phyloP scores from a whole-genome alignment of 2,797 vertebrate genomes.

The Heteromormyrus szaboi region DNA sequence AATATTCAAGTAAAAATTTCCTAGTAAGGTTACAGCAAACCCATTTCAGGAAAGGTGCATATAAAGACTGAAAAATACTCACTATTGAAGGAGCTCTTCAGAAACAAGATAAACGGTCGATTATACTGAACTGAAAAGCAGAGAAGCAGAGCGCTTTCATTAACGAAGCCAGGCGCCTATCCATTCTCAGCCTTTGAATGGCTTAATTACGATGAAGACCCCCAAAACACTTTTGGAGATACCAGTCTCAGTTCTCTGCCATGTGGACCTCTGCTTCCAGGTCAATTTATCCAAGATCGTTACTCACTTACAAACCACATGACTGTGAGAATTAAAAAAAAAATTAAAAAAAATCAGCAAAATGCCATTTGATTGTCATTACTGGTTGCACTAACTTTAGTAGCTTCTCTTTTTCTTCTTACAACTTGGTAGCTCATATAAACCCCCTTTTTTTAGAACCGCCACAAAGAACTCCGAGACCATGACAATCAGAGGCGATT shows the following conservation, averaged over 20 bases:
- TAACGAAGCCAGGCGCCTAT: neutral
- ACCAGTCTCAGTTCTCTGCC: neutral
- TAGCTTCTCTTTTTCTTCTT: neutral
- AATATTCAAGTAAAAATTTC: neutral
- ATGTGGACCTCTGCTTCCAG: neutral
- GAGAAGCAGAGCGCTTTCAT: neutral
- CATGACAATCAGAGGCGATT: neutral
- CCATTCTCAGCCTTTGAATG: neutral
- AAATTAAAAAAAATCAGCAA: neutral
- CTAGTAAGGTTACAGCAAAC: neutral
- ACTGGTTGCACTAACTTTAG: neutral
- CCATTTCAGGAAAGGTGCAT: neutral
- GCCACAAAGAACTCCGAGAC: neutral
- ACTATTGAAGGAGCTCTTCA: neutral
- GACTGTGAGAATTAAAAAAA: neutral
- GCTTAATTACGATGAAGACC: neutral
- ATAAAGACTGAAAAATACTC: neutral
- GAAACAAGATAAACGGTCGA: neutral
- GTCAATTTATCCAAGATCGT: neutral
- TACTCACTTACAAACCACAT: neutral
- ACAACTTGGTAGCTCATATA: neutral
- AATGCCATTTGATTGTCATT: neutral
- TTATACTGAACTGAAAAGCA: neutral
- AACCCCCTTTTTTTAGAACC: neutral
- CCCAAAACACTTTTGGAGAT: neutral